Evolutionary conservation across 2,888 invertebrate genomes (phyloP).

Genomic region (Steinernema hermaphroditum): DNA sequence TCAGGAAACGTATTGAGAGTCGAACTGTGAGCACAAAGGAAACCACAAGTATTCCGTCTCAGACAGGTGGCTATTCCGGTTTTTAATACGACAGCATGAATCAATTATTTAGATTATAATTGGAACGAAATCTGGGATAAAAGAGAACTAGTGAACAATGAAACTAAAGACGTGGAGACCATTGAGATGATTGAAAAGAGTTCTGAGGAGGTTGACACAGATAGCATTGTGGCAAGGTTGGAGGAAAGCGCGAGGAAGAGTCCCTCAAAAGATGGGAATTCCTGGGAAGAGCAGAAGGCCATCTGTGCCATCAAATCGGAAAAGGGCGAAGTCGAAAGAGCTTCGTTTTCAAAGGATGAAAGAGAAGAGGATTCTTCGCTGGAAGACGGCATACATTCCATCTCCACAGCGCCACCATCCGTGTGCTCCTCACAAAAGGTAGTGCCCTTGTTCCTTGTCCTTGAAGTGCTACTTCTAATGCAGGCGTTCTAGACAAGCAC

Average conservation of each 20-base stretch:
- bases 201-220: too few species aligned
- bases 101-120: too few species aligned
- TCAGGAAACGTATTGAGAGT: slow-evolving; percentile 35
- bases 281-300: too few species aligned
- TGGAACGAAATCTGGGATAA: too few species aligned
- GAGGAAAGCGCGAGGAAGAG: too few species aligned
- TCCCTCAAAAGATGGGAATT: too few species aligned
- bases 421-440: slow-evolving; percentile 8
- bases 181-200: too few species aligned
- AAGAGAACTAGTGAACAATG: too few species aligned
- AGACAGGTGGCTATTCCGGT: background rate
- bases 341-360: background rate
- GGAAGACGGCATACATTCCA: background rate
- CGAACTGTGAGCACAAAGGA: background rate
- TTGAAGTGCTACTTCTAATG: too few species aligned
- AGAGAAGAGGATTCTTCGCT: background rate
- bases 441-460: too few species aligned
- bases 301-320: background rate
- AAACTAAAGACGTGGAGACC: too few species aligned
- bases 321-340: background rate
- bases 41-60: background rate
- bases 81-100: background rate
- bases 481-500: slow-evolving; percentile 13
- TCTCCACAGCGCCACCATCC: background rate
- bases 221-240: too few species aligned